Base-by-base conservation (phyloP, 2,113 vertebrate genomes). In the Chinchilla lanigera region DNA sequence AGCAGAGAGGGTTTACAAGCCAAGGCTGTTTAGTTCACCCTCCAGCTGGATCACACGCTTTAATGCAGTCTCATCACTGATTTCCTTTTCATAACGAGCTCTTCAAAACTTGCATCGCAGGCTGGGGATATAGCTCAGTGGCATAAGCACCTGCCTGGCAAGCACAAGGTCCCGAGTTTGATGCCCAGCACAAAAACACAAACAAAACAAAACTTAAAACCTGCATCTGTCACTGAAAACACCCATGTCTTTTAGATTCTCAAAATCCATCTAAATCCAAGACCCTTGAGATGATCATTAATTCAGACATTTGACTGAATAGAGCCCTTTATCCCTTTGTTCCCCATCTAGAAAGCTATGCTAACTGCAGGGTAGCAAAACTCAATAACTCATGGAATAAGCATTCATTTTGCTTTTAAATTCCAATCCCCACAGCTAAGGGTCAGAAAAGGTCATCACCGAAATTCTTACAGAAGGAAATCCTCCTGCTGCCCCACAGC, bases 381-480 rank as follows among this genome's bases (percentile, higher is more conserved):
- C 75, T 92, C 95, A 94, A 9, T 96, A 95, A 96, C 94, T 97
- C 75, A 88, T 56, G 20, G 47, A 89, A 94, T 93, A 96, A 87
- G 63, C 94, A 90, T 88, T 96, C 87, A 95, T 93, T 96, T 97
- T 77, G 95, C 96, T 97, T 97, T 97, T n/a, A 96, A 97, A 96
- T 96, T 95, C 84, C 93, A 93, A 33, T 92, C 73, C 95, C 38
- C 67, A 84, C 78, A 80, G 94, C 47, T 24, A 96, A 96, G 94
- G 97, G 93, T 97, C 98, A 95, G 89, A 47, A 96, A 86, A 95
- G 95, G 93, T 80, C 93, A 56, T 0, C 50, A 82, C 93, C 75
- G 85, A 92, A 95, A 89, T 91, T 96, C 89, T 89, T 95, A 16
- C 71, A 88, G 90, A 89, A 96, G 88, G 94, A 94, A 96, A 89